Conservation (phyloP, 2,113 vertebrate species). For the Sula dactylatra region DNA sequence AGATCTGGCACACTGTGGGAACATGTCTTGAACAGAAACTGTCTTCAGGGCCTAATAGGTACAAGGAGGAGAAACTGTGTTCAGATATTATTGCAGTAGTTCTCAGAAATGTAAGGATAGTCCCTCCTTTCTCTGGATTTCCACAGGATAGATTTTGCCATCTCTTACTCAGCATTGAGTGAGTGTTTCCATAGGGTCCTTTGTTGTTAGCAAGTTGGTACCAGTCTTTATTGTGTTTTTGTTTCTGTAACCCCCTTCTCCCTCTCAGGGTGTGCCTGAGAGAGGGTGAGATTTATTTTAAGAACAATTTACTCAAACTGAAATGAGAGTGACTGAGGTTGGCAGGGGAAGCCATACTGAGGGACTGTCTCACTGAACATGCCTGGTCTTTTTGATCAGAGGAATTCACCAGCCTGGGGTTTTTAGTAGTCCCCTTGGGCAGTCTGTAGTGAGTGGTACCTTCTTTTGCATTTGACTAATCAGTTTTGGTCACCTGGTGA, state of each 20-base stretch:
- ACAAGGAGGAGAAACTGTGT: not conserved
- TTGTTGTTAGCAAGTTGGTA: not conserved
- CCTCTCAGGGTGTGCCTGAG: not conserved
- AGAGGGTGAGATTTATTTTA: not conserved
- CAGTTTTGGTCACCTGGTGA: not conserved
- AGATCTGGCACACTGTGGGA: not conserved
- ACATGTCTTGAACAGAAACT: not conserved
- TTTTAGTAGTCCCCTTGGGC: not conserved
- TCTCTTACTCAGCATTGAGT: not conserved
- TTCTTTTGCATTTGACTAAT: not conserved
- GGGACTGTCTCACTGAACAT: not conserved
- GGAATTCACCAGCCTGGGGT: not conserved
- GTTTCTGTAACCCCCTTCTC: not conserved
- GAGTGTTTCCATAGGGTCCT: not conserved
- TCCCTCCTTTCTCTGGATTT: not conserved
- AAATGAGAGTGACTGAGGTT: not conserved
- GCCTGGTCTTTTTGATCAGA: not conserved
- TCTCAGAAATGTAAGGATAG: not conserved
- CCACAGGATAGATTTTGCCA: not conserved
- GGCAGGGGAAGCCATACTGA: not conserved
- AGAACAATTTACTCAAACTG: not conserved
- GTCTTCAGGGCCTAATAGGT: not conserved
- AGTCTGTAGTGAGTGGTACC: not conserved
- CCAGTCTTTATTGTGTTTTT: not conserved
- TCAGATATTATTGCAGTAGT: not conserved